These are phyloP conservation scores for Micropterix aruncella DNA, from an alignment of 2,888 invertebrate genomes.

Conservation along the genomic window DNA sequence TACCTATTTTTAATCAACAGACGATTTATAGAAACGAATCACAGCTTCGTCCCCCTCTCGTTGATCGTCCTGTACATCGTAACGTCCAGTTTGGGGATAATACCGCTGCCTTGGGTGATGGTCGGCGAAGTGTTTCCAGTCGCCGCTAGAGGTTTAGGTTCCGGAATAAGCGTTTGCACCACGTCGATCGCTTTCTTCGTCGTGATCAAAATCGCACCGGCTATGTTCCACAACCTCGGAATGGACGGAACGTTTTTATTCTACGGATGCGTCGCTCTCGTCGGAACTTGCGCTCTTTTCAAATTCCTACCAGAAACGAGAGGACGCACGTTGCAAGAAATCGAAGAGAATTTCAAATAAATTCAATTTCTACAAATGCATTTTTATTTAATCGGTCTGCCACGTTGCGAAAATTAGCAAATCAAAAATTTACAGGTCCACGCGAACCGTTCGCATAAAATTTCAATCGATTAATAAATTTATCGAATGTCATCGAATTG, in stretches of 20 bases:
- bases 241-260: constrained; percentile 45
- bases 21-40: constrained; percentile 18
- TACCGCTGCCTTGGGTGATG: constrained; percentile 60
- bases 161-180: constrained; percentile 50
- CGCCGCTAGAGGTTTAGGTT: constrained; percentile 49
- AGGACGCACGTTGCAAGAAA: constrained; percentile 49
- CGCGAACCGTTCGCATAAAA: no score
- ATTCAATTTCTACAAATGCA: background rate
- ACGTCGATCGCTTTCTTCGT: constrained; percentile 51
- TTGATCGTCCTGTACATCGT: constrained; percentile 42
- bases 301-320: constrained; percentile 53
- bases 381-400: no score
- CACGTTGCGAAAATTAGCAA: no score
- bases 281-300: constrained; percentile 45
- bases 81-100: constrained; percentile 43
- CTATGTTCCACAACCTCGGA: constrained; percentile 40
- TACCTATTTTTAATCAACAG: constrained; percentile 27
- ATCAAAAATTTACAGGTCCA: no score
- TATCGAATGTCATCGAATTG: no score
- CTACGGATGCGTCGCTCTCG: constrained; percentile 43
- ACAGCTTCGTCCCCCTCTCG: constrained; percentile 29
- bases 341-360: constrained; percentile 40
- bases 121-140: constrained; percentile 59
- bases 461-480: no score
- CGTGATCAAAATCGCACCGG: constrained; percentile 53